Evolutionary conservation across 2,888 invertebrate genomes (phyloP).

Genomic region (Rugalucina vietnamica): DNA sequence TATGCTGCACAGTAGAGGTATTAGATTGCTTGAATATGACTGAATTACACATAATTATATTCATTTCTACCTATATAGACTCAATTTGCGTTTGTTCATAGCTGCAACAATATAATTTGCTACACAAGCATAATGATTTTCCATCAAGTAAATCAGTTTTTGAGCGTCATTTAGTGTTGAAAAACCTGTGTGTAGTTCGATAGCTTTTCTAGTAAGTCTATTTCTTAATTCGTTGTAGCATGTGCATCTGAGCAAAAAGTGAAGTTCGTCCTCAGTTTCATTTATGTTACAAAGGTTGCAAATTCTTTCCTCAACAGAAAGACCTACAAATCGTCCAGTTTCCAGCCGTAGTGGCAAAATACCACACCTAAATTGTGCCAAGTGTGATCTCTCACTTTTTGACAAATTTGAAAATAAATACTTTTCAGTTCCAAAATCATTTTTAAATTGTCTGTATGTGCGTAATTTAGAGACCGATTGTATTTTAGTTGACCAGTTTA

Average conservation of each 20-base stretch:
- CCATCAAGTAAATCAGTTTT: not conserved
- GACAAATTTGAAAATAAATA: not conserved
- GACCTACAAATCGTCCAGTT: not conserved
- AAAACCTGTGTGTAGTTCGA: not conserved
- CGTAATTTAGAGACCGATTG: not conserved
- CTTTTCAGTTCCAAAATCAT: not conserved
- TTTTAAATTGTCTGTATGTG: slow-evolving; percentile 4
- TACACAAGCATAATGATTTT: not conserved
- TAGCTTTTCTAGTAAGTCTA: not conserved
- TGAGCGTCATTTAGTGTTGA: not conserved
- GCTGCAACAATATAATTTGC: not conserved
- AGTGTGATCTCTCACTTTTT: not conserved
- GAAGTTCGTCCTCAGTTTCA: not conserved
- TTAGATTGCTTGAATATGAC: no score
- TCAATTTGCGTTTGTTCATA: not conserved
- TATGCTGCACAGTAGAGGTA: no score
- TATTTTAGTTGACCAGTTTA: not conserved
- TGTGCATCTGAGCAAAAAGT: not conserved
- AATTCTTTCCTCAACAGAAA: not conserved
- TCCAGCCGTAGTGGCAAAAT: not conserved
- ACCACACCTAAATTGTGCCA: not conserved
- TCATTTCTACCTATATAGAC: not conserved
- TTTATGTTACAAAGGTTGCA: not conserved
- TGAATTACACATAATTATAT: no score
- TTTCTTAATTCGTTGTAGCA: not conserved